Evolutionary conservation across 1,140 invertebrate species (phyloP), one percentile per base, ranked within the genome.

Genomic region (Philopotamus ludificatus): DNA sequence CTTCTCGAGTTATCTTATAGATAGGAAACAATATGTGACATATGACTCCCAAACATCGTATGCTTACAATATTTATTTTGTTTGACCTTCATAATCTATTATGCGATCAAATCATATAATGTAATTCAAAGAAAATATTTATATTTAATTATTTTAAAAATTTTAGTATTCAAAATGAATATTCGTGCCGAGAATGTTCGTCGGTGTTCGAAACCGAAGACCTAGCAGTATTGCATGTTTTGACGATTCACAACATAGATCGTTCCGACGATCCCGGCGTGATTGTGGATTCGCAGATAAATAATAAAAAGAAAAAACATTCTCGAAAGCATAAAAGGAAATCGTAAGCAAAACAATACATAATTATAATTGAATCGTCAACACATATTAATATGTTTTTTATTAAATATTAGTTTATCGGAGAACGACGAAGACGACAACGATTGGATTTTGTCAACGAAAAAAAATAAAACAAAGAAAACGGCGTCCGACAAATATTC

Each of bases 171-270:
- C 1, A 12, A 23, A 44, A 64, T 16, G 50, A 59, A 22, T 67
- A 57, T 58, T 28, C 26, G 1, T 70, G 68, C 34, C 49, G 58
- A n/a, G 58, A 64, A 18, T 70, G 68, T 34, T 18, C 21, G n/a
- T 12, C 50, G 28, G 39, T 45, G 0, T 70, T 70, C 26, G 53
- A 26, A 4, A 55, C 4, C 10, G 65, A 65, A 28, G 20, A 44
- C 16, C 57, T 25, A 25, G 61, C 47, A 9, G 63, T 62, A 15
- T 50, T 62, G 8, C 68, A 70, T 22, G 62, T 61, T n/a, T 67
- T 65, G 34, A 34, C 61, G 0, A 64, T 65, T 8, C 68, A 70
- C 39, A 51, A 58, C 18, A 62, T 70, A 10, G 65, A 70, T 42
- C 44, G 42, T n/a, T 61, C 58, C 41, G 58, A 65, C 41, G 68